Conservation (phyloP, 2,888 invertebrate genomes). For the Elgonia sp. region DNA sequence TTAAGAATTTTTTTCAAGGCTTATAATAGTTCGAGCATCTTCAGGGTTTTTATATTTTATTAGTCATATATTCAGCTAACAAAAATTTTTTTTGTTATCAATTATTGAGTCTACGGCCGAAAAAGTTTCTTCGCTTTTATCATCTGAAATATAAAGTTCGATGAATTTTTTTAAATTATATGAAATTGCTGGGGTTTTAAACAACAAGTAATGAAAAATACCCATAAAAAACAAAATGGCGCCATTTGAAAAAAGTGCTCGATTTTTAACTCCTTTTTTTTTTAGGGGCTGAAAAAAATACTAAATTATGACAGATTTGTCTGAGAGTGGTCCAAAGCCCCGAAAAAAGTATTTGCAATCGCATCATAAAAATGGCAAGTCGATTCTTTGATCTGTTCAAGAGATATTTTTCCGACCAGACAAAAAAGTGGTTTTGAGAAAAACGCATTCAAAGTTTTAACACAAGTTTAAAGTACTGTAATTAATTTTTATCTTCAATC, state of each 20-base stretch:
- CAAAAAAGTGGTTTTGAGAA: no score
- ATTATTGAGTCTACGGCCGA: no score
- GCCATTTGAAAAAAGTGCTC: not conserved
- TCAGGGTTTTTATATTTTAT: no score
- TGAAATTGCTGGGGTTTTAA: slow-evolving; percentile 5
- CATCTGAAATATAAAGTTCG: slow-evolving; percentile 23
- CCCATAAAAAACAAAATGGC: slow-evolving; percentile 25
- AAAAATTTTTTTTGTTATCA: no score
- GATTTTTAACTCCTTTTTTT: not conserved
- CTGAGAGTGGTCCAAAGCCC: slow-evolving; percentile 25
- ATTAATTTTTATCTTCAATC: not conserved
- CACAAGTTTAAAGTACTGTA: not conserved
- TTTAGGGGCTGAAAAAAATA: slow-evolving; percentile 16
- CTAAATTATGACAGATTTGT: slow-evolving; percentile 29
- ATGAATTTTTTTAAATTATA: slow-evolving; percentile 24
- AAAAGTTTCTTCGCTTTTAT: not conserved
- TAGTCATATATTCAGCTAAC: no score
- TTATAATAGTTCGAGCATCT: no score
- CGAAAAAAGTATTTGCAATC: slow-evolving; percentile 4
- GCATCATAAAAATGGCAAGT: not conserved
- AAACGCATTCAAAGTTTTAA: no score
- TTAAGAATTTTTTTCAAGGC: no score
- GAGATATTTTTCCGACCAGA: not conserved
- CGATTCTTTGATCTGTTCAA: slow-evolving; percentile 20
- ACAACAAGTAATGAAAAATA: slow-evolving; percentile 16